phyloP scores from a whole-genome alignment of 2,113 vertebrate species.

The Sterrhoptilus dennistouni region DNA sequence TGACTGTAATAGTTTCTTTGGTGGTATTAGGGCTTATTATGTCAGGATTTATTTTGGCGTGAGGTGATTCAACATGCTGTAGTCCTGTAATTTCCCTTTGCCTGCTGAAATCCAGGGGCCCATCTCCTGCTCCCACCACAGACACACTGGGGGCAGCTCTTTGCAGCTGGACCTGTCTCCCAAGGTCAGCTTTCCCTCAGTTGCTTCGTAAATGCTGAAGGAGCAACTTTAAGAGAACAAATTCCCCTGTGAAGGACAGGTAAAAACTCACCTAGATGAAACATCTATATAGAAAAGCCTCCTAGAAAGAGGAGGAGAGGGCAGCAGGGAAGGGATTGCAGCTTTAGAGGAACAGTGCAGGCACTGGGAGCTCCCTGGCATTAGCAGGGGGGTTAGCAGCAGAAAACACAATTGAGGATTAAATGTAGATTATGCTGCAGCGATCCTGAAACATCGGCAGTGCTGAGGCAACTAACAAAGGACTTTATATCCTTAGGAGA shows the following conservation, averaged over 20 bases:
- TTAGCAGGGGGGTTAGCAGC: not conserved
- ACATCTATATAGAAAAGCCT: not conserved
- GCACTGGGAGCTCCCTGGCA: not conserved
- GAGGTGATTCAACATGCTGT: conserved; percentile 22
- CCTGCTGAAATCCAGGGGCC: not conserved
- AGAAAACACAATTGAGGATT: conserved; percentile 22
- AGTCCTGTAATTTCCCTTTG: not conserved
- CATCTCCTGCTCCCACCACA: not conserved
- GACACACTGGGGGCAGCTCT: not conserved
- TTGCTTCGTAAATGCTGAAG: not conserved
- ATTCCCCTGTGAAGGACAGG: not conserved
- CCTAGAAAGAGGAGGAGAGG: not conserved
- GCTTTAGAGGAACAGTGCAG: not conserved
- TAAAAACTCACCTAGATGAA: not conserved
- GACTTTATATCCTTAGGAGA: not conserved
- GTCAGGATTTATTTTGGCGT: conserved; percentile 50
- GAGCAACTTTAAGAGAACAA: not conserved
- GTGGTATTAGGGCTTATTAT: conserved; percentile 53
- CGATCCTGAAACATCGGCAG: not conserved
- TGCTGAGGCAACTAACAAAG: not conserved
- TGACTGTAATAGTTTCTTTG: conserved; percentile 63
- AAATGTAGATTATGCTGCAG: not conserved
- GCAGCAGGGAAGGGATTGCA: not conserved
- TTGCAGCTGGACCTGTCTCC: not conserved
- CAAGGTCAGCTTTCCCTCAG: not conserved